phyloP scores from a whole-genome alignment of 2,797 vertebrate species.

The Podarcis lilfordi region DNA sequence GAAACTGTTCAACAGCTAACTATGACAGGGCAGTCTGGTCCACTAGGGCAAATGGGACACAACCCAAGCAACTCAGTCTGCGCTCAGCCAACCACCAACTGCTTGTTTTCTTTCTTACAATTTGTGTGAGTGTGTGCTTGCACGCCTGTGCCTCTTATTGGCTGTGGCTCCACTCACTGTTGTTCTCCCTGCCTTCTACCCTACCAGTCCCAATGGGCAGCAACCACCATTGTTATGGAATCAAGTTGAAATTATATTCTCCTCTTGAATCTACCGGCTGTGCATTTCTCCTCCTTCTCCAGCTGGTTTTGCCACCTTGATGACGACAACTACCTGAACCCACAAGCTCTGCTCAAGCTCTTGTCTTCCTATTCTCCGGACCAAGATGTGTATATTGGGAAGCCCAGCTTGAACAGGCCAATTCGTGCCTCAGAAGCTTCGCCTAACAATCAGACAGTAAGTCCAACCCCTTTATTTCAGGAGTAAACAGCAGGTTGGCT shows the following conservation, averaged over 20 bases:
- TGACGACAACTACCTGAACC: conserved; percentile 93
- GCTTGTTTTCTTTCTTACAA: no score
- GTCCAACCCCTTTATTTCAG: neutral
- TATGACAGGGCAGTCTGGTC: no score
- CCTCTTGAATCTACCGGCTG: neutral
- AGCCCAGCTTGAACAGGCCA: conserved; percentile 89
- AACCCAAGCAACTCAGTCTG: no score
- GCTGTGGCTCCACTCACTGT: no score
- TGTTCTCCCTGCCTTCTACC: no score
- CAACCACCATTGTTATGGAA: no score
- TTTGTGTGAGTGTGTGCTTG: no score
- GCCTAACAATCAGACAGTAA: conserved; percentile 85
- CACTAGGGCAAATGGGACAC: no score
- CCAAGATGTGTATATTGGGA: conserved; percentile 87
- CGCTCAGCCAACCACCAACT: no score
- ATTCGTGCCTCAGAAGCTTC: conserved; percentile 83
- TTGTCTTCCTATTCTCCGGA: conserved; percentile 79
- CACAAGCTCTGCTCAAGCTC: conserved; percentile 81
- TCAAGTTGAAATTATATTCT: neutral
- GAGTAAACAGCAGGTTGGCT: accelerated
- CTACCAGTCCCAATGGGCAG: no score
- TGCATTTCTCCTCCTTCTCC: conserved; percentile 22
- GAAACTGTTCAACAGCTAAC: neutral
- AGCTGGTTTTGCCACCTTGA: conserved; percentile 97
- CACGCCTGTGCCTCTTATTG: no score